Conservation (phyloP, 2,113 vertebrate genomes). For the Empidonax traillii region DNA sequence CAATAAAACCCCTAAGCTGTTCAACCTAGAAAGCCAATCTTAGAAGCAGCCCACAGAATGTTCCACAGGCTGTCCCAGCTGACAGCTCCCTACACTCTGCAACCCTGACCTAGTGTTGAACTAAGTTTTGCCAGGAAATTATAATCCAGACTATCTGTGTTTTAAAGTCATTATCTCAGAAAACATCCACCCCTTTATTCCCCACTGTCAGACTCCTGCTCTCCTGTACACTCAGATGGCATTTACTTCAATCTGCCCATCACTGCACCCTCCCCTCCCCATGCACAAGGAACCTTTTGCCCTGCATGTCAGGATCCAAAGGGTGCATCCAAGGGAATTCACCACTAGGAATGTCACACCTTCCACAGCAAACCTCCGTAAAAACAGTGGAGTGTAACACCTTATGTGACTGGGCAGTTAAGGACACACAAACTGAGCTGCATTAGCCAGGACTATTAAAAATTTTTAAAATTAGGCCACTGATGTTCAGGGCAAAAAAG, state of each 20-base stretch:
- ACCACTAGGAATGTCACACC: not conserved
- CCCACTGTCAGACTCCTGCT: not conserved
- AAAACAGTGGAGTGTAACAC: too few species aligned
- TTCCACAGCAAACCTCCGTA: not conserved
- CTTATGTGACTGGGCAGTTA: too few species aligned
- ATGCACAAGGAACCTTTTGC: not conserved
- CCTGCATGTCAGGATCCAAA: not conserved
- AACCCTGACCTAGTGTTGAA: not conserved
- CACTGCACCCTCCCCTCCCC: not conserved
- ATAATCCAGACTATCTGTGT: not conserved
- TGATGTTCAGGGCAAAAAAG: not conserved
- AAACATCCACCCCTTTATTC: not conserved
- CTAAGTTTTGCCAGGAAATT: not conserved
- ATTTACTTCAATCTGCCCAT: not conserved
- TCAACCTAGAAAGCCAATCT: not conserved
- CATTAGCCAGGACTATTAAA: not conserved
- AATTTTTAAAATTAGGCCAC: not conserved
- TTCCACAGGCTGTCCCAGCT: not conserved
- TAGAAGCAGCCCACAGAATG: not conserved
- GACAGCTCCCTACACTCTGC: not conserved
- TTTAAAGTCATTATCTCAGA: not conserved
- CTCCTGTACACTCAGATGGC: too few species aligned
- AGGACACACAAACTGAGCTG: not conserved
- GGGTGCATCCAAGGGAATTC: not conserved
- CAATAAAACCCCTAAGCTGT: not conserved